A percentile compares a stretch with the other conserved stretches of the same genome.
These are phyloP conservation scores for Adelognathus sp. DNA, from an alignment of 2,888 invertebrate genomes.

Conservation along the genomic window DNA sequence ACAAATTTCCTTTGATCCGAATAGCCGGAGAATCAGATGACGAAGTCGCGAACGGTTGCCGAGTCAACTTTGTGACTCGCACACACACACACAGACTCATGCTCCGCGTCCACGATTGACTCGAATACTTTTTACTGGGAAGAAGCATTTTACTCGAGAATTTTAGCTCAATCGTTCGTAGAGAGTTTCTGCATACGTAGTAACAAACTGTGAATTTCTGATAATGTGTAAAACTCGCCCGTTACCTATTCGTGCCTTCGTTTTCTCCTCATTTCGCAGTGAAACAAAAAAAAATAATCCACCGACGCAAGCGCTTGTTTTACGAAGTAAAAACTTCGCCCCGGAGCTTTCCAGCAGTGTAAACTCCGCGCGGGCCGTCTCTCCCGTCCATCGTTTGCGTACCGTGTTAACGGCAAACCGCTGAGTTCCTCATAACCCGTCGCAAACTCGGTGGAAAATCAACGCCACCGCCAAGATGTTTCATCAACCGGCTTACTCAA, in stretches of 20 bases:
- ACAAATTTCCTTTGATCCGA: slow-evolving; percentile 50
- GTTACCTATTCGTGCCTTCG: not conserved
- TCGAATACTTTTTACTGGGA: slow-evolving; percentile 20
- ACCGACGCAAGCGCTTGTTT: slow-evolving; percentile 4
- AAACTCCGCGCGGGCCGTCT: not conserved
- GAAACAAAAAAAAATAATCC: too few species aligned
- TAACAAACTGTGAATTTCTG: not conserved
- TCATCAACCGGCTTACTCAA: slow-evolving; percentile 15
- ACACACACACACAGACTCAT: slow-evolving; percentile 6
- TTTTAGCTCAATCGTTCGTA: not conserved
- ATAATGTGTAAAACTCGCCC: not conserved
- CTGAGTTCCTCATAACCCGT: not conserved
- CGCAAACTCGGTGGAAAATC: slow-evolving; percentile 13
- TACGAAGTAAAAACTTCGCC: slow-evolving; percentile 27
- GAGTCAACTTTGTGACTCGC: slow-evolving; percentile 12
- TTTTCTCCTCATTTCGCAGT: not conserved
- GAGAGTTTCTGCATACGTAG: not conserved
- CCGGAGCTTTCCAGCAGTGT: not conserved
- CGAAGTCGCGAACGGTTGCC: slow-evolving; percentile 24
- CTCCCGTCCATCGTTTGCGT: slow-evolving; percentile 15
- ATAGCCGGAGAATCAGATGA: slow-evolving; percentile 39
- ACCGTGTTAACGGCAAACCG: slow-evolving; percentile 20
- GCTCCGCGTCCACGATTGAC: slow-evolving; percentile 10
- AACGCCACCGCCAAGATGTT: slow-evolving; percentile 28
- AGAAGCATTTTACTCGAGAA: not conserved